A percentile compares a stretch with the other conserved stretches of the same genome.
Evolutionary conservation across 2,888 invertebrate species (phyloP).

Genomic region (Drosophila anomalata): DNA sequence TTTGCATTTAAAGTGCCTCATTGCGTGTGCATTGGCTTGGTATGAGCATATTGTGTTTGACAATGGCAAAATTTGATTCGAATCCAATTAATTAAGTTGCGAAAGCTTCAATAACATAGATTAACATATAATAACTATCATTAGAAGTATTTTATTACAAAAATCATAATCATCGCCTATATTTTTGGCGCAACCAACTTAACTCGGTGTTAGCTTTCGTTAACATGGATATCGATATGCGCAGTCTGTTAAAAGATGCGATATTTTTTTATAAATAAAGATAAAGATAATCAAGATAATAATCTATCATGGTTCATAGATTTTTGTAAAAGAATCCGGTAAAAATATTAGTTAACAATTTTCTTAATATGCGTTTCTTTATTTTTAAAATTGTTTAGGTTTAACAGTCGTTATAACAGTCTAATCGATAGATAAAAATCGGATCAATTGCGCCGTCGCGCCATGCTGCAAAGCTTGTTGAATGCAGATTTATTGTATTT

Average conservation of each 20-base stretch:
- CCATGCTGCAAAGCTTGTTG: not conserved
- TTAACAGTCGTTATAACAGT: too few relatives aligned
- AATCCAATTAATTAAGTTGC: constrained; percentile 1
- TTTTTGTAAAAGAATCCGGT: too few relatives aligned
- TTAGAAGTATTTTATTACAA: not conserved
- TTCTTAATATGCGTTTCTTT: too few relatives aligned
- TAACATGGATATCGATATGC: not conserved
- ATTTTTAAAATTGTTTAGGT: too few relatives aligned
- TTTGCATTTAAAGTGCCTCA: constrained; percentile 53
- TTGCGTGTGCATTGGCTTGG: constrained; percentile 21
- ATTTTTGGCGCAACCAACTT: not conserved
- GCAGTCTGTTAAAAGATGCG: not conserved
- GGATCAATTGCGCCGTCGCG: not conserved
- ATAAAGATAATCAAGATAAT: too few relatives aligned
- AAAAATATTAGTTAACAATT: too few relatives aligned
- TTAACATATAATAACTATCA: not conserved
- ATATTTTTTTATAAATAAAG: not conserved
- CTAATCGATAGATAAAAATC: not conserved
- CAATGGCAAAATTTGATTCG: constrained; percentile 10
- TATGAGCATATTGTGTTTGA: constrained; percentile 7
- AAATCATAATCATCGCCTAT: not conserved
- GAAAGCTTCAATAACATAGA: constrained; percentile 20
- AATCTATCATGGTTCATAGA: too few relatives aligned
- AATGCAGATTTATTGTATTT: not conserved
- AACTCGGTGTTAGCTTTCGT: not conserved